Evolutionary conservation across 2,113 vertebrate genomes (phyloP).

Genomic region (Poeciliopsis occidentalis): DNA sequence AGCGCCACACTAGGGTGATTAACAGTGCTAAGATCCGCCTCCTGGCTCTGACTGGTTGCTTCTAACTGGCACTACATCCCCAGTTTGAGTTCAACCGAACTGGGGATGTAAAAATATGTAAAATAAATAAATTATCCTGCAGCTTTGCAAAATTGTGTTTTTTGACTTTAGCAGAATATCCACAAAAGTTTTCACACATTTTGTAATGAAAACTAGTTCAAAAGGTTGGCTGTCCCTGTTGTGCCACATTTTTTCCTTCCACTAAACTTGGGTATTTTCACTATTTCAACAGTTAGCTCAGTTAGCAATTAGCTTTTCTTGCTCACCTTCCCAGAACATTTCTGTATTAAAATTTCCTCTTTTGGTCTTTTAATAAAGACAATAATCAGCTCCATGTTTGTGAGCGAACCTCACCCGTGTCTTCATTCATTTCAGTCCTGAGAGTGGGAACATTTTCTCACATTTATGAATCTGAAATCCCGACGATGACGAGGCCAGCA

Average conservation of each 20-base stretch:
- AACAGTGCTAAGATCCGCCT: no score
- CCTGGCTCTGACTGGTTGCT: no score
- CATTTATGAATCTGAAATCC: conserved; percentile 6
- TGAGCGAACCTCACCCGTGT: background rate
- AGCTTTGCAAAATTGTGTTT: no score
- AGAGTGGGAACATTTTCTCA: background rate
- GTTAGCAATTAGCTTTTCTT: background rate
- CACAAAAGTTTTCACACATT: no score
- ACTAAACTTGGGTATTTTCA: background rate
- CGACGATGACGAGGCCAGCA: background rate
- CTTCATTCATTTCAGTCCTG: no score
- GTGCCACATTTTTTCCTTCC: background rate
- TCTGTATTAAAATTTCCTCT: background rate
- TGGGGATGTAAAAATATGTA: no score
- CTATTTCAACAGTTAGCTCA: background rate
- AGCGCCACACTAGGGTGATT: no score
- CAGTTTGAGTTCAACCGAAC: no score
- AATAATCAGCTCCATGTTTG: background rate
- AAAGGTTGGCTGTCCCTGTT: background rate
- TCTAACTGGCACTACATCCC: no score
- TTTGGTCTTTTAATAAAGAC: background rate
- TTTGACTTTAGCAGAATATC: no score
- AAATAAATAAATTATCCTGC: no score
- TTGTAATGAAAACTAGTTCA: no score
- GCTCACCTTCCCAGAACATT: background rate